These are phyloP conservation scores for Lithosia quadra DNA, from an alignment of 2,888 invertebrate genomes.

Conservation along the genomic window DNA sequence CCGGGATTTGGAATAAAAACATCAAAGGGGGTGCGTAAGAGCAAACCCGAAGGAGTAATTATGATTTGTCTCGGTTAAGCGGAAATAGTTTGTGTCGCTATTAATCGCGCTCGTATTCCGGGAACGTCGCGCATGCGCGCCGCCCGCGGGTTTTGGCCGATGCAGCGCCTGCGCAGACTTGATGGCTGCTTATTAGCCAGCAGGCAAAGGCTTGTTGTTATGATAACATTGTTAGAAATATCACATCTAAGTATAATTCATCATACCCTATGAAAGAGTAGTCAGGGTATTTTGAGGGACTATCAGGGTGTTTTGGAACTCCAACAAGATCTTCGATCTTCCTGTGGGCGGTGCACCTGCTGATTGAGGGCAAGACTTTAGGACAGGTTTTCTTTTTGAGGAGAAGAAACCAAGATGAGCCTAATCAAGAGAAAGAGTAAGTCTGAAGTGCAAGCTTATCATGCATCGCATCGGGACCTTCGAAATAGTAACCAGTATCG, in stretches of 20 bases:
- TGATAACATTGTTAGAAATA: slow-evolving; percentile 30
- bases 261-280: slow-evolving; percentile 29
- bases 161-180: slow-evolving; percentile 56
- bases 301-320: no score
- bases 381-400: no score
- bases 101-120: slow-evolving; percentile 80
- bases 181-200: slow-evolving; percentile 47
- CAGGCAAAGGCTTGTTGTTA: slow-evolving; percentile 27
- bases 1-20: slow-evolving; percentile 84
- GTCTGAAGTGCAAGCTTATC: no score
- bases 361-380: no score
- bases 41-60: slow-evolving; percentile 83
- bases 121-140: slow-evolving; percentile 62
- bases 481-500: no score
- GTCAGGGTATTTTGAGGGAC: background rate
- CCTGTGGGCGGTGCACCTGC: no score
- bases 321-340: background rate
- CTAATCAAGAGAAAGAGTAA: no score
- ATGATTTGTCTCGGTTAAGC: slow-evolving; percentile 84
- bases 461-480: no score
- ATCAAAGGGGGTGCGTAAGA: slow-evolving; percentile 84
- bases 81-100: slow-evolving; percentile 85
- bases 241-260: slow-evolving; percentile 28
- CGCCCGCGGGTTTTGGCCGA: slow-evolving; percentile 40
- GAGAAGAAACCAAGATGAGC: no score